Evolutionary conservation across 2,113 vertebrate species (phyloP), one percentile per base, ranked within the genome.

Genomic region (Grantiella picta): DNA sequence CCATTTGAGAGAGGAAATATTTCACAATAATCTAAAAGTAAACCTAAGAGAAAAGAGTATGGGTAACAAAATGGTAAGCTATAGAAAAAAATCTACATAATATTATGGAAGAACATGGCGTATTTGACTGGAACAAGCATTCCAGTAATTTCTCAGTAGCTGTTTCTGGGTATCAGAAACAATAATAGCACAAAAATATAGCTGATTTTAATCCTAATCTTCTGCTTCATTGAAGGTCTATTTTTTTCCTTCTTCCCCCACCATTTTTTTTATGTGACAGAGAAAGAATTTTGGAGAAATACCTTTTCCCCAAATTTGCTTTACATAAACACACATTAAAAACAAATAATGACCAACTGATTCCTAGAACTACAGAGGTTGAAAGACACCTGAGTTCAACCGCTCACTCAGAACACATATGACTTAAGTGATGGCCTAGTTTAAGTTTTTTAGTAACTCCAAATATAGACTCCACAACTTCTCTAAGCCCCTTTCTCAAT

Each of bases 381-480:
- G 10, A 13, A 75, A 75, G 16, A 13, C 14, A 76, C 4, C 18
- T 23, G 13, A n/a, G 12, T 56, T 5, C 59, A 77, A 64, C 1
- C 6, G 2, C 19, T 52, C 35, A 8, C 5, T 85, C 38, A 54
- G 24, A 79, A 60, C 3, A 42, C 14, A 5, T 8, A 5, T 65
- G 5, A 40, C 9, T 23, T n/a, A 50, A 10, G 2, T 31, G 10
- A 85, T 4, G 7, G 6, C 4, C 18, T 42, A 29, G 27, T 76
- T 79, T 22, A 66, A 14, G 44, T 42, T 71, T 38, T 38, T 45
- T 7, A 68, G 2, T 42, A 73, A 77, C 9, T 75, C 15, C 52
- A 25, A 71, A 54, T 9, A 59, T 0, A 24, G 22, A 88, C 4
- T 57, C 9, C 5, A 57, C 7, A 71, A 45, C 2, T 1, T 3